A percentile compares a stretch with the other conserved stretches of the same genome.
Conservation (phyloP, 2,797 vertebrate species). For the Cyclura pinguis region DNA sequence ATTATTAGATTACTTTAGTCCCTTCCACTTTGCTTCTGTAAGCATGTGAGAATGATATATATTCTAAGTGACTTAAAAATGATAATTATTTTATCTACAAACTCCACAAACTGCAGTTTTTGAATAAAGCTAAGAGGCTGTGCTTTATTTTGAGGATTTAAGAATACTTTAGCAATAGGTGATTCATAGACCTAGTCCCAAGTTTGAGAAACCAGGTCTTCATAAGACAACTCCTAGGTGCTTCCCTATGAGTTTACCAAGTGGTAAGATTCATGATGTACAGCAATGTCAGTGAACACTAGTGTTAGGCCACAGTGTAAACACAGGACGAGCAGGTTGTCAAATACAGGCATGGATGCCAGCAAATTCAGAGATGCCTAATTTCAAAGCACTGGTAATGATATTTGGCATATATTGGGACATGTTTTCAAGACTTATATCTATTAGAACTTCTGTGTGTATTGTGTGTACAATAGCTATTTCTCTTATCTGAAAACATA, state of each 20-base stretch:
- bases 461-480: constrained; percentile 6
- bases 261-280: too few relatives aligned
- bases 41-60: background rate
- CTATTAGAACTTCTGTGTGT: too few relatives aligned
- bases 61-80: background rate
- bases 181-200: too few relatives aligned
- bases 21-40: background rate
- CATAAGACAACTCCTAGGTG: background rate
- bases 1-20: background rate
- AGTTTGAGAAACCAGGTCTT: background rate
- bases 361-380: too few relatives aligned
- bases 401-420: too few relatives aligned
- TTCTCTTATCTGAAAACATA: constrained; percentile 26
- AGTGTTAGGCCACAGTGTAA: background rate
- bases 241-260: background rate
- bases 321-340: background rate
- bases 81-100: background rate
- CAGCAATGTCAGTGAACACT: background rate
- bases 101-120: background rate
- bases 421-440: too few relatives aligned
- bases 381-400: too few relatives aligned
- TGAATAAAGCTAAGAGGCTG: background rate
- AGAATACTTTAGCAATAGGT: background rate
- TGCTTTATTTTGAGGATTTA: background rate
- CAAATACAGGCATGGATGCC: background rate